Evolutionary conservation across 1,140 invertebrate species (phyloP).

Genomic region (Battus philenor): DNA sequence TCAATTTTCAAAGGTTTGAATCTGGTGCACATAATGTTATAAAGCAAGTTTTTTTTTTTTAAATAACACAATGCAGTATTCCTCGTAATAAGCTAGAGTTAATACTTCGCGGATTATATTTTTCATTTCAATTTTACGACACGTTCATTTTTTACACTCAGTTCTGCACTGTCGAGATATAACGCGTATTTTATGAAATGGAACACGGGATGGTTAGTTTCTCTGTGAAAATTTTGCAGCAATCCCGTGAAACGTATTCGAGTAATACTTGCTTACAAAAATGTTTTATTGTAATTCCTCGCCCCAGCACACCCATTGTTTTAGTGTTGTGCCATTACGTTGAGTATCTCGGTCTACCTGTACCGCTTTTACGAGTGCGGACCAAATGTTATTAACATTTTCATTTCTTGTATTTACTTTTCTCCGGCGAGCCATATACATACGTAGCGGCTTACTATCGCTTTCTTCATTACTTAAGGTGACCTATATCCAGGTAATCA

Average conservation of each 20-base stretch:
- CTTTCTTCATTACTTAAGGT: slow-evolving; percentile 16
- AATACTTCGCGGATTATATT: too few relatives aligned
- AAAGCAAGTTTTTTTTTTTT: too few relatives aligned
- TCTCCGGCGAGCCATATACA: neutral
- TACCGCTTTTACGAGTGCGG: slow-evolving; percentile 1
- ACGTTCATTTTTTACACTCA: slow-evolving; percentile 4
- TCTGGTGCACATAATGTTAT: too few relatives aligned
- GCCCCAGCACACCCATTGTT: slow-evolving; percentile 32
- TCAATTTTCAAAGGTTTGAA: slow-evolving; percentile 37
- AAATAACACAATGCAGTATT: too few relatives aligned
- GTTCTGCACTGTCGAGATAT: slow-evolving; percentile 1
- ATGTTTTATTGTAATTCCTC: slow-evolving; percentile 12
- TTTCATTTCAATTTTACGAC: slow-evolving; percentile 14
- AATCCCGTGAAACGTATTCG: slow-evolving; percentile 5
- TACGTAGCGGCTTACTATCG: neutral
- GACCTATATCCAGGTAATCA: too few relatives aligned
- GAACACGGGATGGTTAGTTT: slow-evolving; percentile 3
- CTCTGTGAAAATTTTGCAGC: slow-evolving; percentile 9
- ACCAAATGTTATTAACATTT: slow-evolving; percentile 15
- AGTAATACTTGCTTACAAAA: slow-evolving; percentile 13
- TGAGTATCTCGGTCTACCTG: slow-evolving; percentile 6
- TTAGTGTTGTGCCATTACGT: slow-evolving; percentile 27
- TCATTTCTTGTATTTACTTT: neutral
- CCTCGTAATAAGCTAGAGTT: too few relatives aligned
- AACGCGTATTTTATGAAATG: slow-evolving; percentile 8